Conservation (phyloP, 2,797 vertebrate species). For the Sparidentex hasta region DNA sequence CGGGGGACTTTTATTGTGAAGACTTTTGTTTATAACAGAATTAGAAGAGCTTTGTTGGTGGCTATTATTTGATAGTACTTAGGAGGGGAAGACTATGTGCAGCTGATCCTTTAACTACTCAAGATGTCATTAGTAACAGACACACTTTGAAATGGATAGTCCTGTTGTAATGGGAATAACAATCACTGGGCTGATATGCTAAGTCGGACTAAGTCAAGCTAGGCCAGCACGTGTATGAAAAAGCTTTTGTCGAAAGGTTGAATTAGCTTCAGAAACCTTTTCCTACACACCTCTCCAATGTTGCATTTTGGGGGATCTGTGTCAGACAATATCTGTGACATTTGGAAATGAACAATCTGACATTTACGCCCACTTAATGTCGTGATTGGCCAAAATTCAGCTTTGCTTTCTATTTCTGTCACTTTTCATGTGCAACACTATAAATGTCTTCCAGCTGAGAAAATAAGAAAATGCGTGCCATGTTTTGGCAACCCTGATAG, state of each 20-base stretch:
- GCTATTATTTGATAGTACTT: no score
- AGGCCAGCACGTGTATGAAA: no score
- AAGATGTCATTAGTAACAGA: no score
- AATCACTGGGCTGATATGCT: no score
- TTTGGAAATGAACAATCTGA: not conserved
- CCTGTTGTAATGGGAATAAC: no score
- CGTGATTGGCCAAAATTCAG: not conserved
- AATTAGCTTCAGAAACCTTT: not conserved
- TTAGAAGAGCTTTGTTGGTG: no score
- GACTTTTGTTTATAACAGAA: no score
- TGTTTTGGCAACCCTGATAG: not conserved
- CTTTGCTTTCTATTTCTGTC: not conserved
- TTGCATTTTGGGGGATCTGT: not conserved
- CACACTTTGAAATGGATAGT: no score
- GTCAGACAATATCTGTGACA: not conserved
- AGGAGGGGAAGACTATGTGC: no score
- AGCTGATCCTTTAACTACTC: no score
- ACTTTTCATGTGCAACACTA: not conserved
- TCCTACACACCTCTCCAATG: not conserved
- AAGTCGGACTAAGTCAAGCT: no score
- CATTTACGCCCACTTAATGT: not conserved
- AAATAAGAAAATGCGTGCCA: not conserved
- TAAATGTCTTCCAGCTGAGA: not conserved
- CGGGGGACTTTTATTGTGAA: no score
- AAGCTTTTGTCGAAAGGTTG: not conserved